Conservation (phyloP, 2,113 vertebrate genomes). For the Oceanites oceanicus region DNA sequence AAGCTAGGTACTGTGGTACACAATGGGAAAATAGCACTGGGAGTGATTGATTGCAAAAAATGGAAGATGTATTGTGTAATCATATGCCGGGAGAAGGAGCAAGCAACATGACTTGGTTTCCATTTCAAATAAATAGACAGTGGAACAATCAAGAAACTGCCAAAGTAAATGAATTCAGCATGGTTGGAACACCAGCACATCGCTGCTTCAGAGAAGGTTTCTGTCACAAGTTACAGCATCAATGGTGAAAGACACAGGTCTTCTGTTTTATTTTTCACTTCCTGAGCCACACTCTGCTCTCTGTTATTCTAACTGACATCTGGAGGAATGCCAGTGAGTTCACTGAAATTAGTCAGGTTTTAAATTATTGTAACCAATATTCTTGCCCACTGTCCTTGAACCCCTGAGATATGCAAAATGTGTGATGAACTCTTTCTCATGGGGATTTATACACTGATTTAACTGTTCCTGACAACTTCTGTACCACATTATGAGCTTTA, state of each 20-base stretch:
- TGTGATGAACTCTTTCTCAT: constrained; percentile 32
- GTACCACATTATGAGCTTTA: constrained; percentile 41
- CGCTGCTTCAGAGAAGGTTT: constrained; percentile 14
- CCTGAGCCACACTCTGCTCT: constrained; percentile 35
- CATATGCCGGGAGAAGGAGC: constrained; percentile 41
- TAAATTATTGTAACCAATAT: constrained; percentile 1
- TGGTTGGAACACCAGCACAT: constrained; percentile 75
- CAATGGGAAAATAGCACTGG: constrained; percentile 21
- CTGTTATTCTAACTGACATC: constrained; percentile 34
- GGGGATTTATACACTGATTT: constrained; percentile 46
- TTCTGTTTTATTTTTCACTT: constrained; percentile 75
- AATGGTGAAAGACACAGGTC: constrained; percentile 50
- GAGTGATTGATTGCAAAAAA: constrained; percentile 72
- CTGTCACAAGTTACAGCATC: constrained; percentile 48
- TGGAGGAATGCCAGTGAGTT: not conserved
- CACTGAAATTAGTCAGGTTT: constrained; percentile 18
- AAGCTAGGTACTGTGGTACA: not conserved
- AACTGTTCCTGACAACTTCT: constrained; percentile 27
- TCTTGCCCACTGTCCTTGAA: constrained; percentile 27
- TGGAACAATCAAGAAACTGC: constrained; percentile 76
- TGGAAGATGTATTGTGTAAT: constrained; percentile 51
- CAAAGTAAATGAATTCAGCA: constrained; percentile 82
- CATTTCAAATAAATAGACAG: constrained; percentile 79
- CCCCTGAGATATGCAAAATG: constrained; percentile 44
- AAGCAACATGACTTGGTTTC: constrained; percentile 75